phyloP scores from a whole-genome alignment of 2,888 invertebrate genomes.

The Coleophora flavipennella region DNA sequence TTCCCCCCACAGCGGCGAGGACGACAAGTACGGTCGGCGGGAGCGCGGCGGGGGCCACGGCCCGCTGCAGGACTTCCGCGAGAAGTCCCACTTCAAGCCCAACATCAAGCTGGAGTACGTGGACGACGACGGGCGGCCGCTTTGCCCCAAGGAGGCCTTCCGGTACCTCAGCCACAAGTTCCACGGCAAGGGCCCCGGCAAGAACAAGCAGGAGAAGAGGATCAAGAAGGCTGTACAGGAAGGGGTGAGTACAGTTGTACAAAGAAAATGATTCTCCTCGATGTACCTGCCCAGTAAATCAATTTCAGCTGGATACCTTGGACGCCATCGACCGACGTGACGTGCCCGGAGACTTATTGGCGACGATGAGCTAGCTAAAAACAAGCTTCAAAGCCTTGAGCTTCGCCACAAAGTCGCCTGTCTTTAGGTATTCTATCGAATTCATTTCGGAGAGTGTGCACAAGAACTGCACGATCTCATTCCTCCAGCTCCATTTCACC shows the following conservation, averaged over 20 bases:
- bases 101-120: constrained; percentile 97
- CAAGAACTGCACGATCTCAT: too few species aligned
- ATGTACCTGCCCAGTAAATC: too few species aligned
- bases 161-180: constrained; percentile 97
- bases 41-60: constrained; percentile 83
- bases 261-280: too few species aligned
- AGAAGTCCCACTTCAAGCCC: constrained; percentile 92
- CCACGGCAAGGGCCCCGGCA: constrained; percentile 99
- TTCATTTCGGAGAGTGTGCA: too few species aligned
- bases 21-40: constrained; percentile 82
- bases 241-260: constrained; percentile 79
- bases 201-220: constrained; percentile 97
- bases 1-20: constrained; percentile 71
- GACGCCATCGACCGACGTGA: too few species aligned
- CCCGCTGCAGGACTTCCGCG: constrained; percentile 92
- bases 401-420: too few species aligned
- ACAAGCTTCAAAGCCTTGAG: too few species aligned
- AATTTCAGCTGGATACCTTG: too few species aligned
- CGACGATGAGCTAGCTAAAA: too few species aligned
- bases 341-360: too few species aligned
- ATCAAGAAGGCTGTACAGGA: constrained; percentile 95
- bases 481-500: too few species aligned
- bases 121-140: constrained; percentile 94
- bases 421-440: too few species aligned
- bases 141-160: constrained; percentile 97